Evolutionary conservation across 1,140 invertebrate species (phyloP).

Genomic region (Zaprionus davidi): DNA sequence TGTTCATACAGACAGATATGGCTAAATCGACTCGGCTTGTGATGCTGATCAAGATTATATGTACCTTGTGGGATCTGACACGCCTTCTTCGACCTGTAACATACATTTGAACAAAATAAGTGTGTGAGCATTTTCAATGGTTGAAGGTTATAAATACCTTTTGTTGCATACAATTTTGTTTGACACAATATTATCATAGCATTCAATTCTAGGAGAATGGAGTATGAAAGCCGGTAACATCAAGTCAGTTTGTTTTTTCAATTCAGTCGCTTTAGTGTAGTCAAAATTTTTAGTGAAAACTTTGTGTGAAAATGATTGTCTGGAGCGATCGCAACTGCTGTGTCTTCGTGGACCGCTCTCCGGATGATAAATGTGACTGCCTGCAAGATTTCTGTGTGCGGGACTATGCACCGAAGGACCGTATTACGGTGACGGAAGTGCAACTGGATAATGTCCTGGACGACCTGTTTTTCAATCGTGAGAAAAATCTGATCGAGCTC

Average conservation of each 20-base stretch:
- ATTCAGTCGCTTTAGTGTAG: neutral
- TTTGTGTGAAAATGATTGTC: slow-evolving; percentile 46
- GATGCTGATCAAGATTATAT: no score
- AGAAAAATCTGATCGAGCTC: neutral
- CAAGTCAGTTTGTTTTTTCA: neutral
- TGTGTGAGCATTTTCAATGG: no score
- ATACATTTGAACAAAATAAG: no score
- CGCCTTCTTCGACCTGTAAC: no score
- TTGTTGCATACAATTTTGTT: no score
- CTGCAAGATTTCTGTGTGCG: slow-evolving; percentile 25
- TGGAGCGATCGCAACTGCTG: slow-evolving; percentile 39
- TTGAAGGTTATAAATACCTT: no score
- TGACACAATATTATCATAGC: no score
- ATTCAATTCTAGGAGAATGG: no score
- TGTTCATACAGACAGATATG: no score
- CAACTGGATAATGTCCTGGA: neutral
- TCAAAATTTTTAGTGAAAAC: slow-evolving; percentile 1
- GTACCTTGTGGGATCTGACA: no score
- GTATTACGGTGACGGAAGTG: neutral
- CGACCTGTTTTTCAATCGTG: neutral
- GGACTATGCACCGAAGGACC: slow-evolving; percentile 1
- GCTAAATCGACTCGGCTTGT: no score
- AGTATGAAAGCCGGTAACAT: no score
- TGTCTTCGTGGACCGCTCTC: slow-evolving; percentile 7
- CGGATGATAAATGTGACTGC: slow-evolving; percentile 36